Base-by-base conservation (phyloP, 1,140 invertebrate genomes). In the Drosophila triauraria region DNA sequence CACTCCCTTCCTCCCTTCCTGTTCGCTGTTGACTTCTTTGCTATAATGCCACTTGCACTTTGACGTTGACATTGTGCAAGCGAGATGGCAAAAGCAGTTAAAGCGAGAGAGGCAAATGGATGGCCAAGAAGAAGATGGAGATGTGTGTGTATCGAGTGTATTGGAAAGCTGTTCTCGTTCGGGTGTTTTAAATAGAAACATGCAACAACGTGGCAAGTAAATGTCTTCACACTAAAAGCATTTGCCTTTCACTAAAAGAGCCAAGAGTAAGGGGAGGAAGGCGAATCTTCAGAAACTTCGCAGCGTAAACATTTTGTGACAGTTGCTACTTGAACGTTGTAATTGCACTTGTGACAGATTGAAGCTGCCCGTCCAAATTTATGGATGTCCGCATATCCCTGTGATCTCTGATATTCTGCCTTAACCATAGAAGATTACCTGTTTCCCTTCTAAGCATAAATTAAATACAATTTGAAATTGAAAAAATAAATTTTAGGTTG, bases 11-110 rank as follows among this genome's bases (percentile, higher is more conserved):
- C 51, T 35, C 30, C 32, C 51, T 58, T 71, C 35, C 51, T 60
- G 51, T 43, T 62, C 63, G 54, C 68, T 84, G 82, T 71, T 78
- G 82, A 81, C 82, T 85, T 53, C 78, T 85, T 85, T 85, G 60
- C 82, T 57, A 85, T 85, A 85, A 85, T 85, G 82, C 82, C 82
- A 85, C 82, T 86, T 86, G 82, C 82, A 86, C 82, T 86, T 86
- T 86, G 82, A 86, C 82, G 82, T 85, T 85, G 82, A 85, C 82
- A 85, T 78, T 85, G 78, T 78, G 78, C 47, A 38, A 47, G 69
- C 57, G 72, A 57, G 67, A 48, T 38, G 48, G 51, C 43, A 59
- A 25, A 23, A 4, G 65, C 46, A 27, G 46, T 30, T 17, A 43
- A 25, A 58, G 46, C 23, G 61, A 56, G 70, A 51, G 54, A 17